These are phyloP conservation scores for Maccullochella peelii DNA, from an alignment of 2,113 vertebrate genomes.

Conservation along the genomic window DNA sequence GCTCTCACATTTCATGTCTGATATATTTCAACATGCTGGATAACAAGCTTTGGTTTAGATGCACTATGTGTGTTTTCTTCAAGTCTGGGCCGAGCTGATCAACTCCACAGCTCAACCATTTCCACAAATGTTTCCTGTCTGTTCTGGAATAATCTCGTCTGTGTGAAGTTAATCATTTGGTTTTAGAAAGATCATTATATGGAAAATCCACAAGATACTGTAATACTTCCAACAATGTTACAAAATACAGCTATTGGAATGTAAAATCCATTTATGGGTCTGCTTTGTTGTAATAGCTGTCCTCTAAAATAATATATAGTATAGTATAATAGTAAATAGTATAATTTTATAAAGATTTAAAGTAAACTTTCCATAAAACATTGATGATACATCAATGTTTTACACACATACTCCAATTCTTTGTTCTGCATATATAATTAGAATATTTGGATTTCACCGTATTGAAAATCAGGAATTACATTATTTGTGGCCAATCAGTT, in stretches of 20 bases:
- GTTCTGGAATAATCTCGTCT: neutral
- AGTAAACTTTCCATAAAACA: neutral
- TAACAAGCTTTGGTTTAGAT: neutral
- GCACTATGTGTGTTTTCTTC: neutral
- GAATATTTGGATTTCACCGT: neutral
- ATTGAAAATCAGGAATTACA: neutral
- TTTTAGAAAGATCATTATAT: neutral
- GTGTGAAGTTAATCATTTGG: neutral
- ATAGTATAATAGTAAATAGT: neutral
- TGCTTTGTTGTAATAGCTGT: neutral
- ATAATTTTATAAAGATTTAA: neutral
- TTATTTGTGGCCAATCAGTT: neutral
- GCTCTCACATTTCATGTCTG: neutral
- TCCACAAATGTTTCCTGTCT: neutral
- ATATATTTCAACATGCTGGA: neutral
- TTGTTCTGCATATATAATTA: neutral
- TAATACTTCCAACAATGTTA: conserved; percentile 2
- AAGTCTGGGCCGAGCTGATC: neutral
- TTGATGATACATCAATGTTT: too few relatives aligned
- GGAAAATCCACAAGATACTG: neutral
- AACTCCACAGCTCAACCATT: neutral
- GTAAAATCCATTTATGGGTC: neutral
- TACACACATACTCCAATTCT: too few relatives aligned
- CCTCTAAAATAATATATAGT: neutral
- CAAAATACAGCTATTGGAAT: conserved; percentile 2